Percentiles rank a stretch among this genome's conserved stretches.
phyloP scores from a whole-genome alignment of 2,797 vertebrate species.

The Tenualosa thibaudeaui region DNA sequence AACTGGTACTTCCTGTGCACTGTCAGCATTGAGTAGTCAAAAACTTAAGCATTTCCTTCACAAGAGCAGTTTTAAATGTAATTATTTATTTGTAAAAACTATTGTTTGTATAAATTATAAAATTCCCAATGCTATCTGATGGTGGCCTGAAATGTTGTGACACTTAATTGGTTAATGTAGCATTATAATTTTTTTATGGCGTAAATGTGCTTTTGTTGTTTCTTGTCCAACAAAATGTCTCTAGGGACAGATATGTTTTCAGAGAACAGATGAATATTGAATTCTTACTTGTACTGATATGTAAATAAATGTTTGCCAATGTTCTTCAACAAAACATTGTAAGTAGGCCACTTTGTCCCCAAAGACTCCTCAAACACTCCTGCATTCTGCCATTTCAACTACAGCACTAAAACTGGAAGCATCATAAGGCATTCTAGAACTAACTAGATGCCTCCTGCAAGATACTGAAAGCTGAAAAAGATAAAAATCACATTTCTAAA shows the following conservation, averaged over 20 bases:
- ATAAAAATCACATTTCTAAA: too few species aligned
- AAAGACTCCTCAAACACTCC: neutral
- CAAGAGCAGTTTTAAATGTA: neutral
- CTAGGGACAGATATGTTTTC: neutral
- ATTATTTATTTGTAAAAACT: neutral
- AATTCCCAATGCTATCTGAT: neutral
- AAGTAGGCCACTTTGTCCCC: neutral
- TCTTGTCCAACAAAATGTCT: neutral
- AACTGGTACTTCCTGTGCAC: neutral
- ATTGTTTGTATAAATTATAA: neutral
- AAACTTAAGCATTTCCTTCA: too few species aligned
- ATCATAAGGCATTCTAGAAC: too few species aligned
- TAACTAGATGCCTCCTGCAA: too few species aligned
- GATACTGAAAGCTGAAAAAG: too few species aligned
- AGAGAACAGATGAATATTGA: neutral
- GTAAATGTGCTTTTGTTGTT: neutral
- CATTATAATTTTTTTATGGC: neutral
- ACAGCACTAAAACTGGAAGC: too few species aligned
- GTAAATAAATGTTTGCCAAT: neutral
- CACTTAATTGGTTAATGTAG: neutral
- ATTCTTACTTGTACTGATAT: neutral
- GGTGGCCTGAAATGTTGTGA: neutral
- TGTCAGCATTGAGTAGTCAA: too few species aligned
- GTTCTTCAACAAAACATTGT: neutral
- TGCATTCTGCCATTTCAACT: too few species aligned